Conservation (phyloP, 2,113 vertebrate species). For the Catharus minimus region DNA sequence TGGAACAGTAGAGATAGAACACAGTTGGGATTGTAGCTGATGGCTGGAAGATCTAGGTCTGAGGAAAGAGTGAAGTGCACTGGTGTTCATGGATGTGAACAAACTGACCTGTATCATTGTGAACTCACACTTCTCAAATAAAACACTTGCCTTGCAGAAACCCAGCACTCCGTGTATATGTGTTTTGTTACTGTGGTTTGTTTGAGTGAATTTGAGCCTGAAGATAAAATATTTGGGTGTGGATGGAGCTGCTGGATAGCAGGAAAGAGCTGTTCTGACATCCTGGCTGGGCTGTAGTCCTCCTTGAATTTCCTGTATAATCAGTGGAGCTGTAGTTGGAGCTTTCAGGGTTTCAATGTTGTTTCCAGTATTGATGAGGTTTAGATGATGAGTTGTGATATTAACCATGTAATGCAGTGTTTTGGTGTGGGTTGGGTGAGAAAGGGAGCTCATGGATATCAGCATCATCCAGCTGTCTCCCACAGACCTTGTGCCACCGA, state of each 20-base stretch:
- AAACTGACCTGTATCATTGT: not conserved
- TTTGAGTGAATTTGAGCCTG: not conserved
- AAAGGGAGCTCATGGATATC: not conserved
- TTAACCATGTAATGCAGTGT: not conserved
- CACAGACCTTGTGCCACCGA: not conserved
- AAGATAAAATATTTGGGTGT: not conserved
- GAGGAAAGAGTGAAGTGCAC: not conserved
- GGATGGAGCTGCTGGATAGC: not conserved
- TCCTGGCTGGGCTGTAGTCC: not conserved
- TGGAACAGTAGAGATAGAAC: not conserved
- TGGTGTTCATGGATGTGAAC: not conserved
- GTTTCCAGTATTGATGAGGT: not conserved
- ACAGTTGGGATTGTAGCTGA: not conserved
- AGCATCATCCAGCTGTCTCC: not conserved
- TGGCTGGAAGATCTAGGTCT: not conserved
- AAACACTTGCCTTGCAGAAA: constrained; percentile 21
- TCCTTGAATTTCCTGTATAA: not conserved
- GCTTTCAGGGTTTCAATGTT: not conserved
- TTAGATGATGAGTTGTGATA: not conserved
- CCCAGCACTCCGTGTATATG: rapidly evolving
- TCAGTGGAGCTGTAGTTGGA: not conserved
- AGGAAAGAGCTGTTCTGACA: not conserved
- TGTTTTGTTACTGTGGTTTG: not conserved
- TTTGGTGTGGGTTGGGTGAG: not conserved
- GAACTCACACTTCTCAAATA: constrained; percentile 26